Base-by-base conservation (phyloP, 2,797 vertebrate genomes). In the Chromobotia macracanthus region DNA sequence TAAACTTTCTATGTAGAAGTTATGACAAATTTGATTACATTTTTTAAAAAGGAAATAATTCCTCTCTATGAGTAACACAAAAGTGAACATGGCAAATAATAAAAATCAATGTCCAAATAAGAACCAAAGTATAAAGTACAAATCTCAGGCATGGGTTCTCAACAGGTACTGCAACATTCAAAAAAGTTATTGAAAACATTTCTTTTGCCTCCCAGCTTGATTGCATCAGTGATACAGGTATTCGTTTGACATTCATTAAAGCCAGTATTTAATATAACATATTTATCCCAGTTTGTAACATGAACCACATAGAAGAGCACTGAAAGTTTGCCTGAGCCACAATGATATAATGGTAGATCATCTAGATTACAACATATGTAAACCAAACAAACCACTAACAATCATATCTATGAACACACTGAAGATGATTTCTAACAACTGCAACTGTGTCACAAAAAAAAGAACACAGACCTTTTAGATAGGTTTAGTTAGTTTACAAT, bases 1-100 rank as follows among this genome's bases (percentile, higher is more conserved):
- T 84, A 86, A 84, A 38, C 86, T 60, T 58, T 58, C 87, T 75
- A 80, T 88, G 87, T 81, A 89, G 88, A 83, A 86, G 88, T 78
- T 64, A 75, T 65, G 74, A 84, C 46, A 75, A 56, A 80, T 76
- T 58, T 61, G 87, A 89, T 86, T 83, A 85, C 84, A 82, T 69
- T 84, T 86, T 87, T 88, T 89, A 84, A 86, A 70, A 87, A 90
- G 75, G 65, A 67, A 50, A 75, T 65, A 23, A 74, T 75, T 82
- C 46, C 86, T 85, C 81, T 56, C 83, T 88, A 86, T 87, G 86
- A 58, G 83, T 28, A 50, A 48, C 41, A 31, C 53, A 50, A 75
- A 75, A 31, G 44, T 44, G 44, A 64, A 46, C 23, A 78, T 66
- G 68, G 2, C 11, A 3, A 55, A 71, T 56, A 23, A n/a, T 63